Evolutionary conservation across 2,113 vertebrate species (phyloP), one percentile per base, ranked within the genome.

Genomic region (Pangasianodon gigas): DNA sequence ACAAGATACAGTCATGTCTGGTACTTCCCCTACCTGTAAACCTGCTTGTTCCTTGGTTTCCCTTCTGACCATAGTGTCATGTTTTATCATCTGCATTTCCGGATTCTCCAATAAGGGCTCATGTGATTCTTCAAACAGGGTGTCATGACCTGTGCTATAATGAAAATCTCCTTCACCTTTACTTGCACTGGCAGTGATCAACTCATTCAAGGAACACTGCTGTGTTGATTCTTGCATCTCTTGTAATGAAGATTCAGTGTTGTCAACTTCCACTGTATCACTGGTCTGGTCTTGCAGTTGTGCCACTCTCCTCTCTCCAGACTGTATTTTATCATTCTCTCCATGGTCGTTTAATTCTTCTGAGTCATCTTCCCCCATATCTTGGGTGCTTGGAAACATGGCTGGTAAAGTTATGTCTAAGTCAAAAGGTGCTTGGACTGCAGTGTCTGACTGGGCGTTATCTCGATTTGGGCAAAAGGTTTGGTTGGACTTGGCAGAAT

Each of bases 21-120:
- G 65, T 69, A 62, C 79, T 91, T 92, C 90, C 89, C 93, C 94
- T 82, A 48, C 19, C 80, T 8, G 56, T n/a, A 83, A 13, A 46
- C 48, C 19, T 71, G 41, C 48, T 16, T 90, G 84, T 24, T 89
- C 79, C 26, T 65, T 91, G 91, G 58, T 52, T 62, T 89, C 46
- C 86, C 46, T 85, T 90, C 69, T 85, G 29, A 46, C 48, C 18
- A 41, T 0, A 85, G 60, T 58, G 51, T 54, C n/a, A 81, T 32
- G n/a, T 14, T 74, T 58, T 41, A 67, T 75, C 48, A 65, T 41
- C 52, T 88, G 82, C 44, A 82, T 82, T 85, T 91, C 85, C 87
- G 60, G 52, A 54, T 58, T 84, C 74, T 91, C 74, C 26, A 46
- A 11, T 5, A 52, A 56, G 0, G 65, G 41, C 41, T 81, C 62